Conservation (phyloP, 2,888 invertebrate species). For the Oscheius onirici region DNA sequence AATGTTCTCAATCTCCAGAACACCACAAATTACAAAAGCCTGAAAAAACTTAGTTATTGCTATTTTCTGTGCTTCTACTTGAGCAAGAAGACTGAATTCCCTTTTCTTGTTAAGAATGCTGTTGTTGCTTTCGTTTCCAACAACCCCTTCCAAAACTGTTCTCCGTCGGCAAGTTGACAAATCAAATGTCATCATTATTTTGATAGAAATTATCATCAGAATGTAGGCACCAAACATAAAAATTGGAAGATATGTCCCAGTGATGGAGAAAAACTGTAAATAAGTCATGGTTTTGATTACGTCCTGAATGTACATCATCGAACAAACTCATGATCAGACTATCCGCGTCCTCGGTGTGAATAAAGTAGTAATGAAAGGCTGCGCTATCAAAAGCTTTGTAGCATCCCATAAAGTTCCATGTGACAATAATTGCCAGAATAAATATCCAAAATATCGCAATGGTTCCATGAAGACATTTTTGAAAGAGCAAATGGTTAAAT, state of each 20-base stretch:
- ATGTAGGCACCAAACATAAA: constrained; percentile 4
- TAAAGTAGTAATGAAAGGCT: not conserved
- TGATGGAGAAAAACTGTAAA: not conserved
- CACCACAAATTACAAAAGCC: constrained; percentile 6
- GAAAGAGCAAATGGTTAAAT: not conserved
- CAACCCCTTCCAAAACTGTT: too few relatives aligned
- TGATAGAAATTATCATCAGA: not conserved
- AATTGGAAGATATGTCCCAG: not conserved
- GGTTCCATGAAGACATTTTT: not conserved
- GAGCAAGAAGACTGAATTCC: constrained; percentile 1
- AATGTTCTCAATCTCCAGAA: not conserved
- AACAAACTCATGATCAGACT: not conserved
- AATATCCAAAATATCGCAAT: not conserved
- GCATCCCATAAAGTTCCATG: not conserved
- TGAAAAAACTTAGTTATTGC: not conserved
- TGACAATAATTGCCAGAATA: not conserved
- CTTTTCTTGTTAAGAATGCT: not conserved
- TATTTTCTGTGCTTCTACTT: not conserved
- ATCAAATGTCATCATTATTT: not conserved
- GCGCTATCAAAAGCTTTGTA: not conserved
- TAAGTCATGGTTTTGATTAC: not conserved
- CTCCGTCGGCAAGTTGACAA: not conserved
- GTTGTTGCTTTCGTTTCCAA: too few relatives aligned
- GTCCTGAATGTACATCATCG: not conserved
- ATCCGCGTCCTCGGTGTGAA: not conserved